Evolutionary conservation across 2,888 invertebrate species (phyloP).

Genomic region (Ormyrus thymus): DNA sequence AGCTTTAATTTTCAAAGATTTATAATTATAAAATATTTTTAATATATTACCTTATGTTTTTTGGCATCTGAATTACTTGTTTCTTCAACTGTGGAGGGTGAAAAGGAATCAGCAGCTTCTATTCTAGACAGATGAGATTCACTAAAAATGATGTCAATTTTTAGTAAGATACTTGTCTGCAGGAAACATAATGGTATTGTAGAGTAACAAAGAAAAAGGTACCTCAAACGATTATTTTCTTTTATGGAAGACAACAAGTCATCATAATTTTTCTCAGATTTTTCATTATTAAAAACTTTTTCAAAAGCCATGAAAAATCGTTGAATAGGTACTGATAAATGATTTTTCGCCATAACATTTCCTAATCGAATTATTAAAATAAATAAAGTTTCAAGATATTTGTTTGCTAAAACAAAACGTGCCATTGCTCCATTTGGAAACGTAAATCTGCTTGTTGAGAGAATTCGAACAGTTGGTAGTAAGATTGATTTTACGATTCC

Average conservation of each 20-base stretch:
- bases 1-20: too few species aligned
- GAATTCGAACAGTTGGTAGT: constrained; percentile 86
- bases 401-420: constrained; percentile 85
- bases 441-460: constrained; percentile 85
- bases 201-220: background rate
- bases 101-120: constrained; percentile 77
- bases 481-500: constrained; percentile 89
- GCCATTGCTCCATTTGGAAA: constrained; percentile 90
- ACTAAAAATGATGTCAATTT: constrained; percentile 23
- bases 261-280: constrained; percentile 54
- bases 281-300: constrained; percentile 78
- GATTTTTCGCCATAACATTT: constrained; percentile 85
- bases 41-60: constrained; percentile 65
- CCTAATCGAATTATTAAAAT: constrained; percentile 87
- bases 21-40: too few species aligned
- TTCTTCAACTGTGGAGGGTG: constrained; percentile 76
- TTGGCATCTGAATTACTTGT: constrained; percentile 65
- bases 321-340: constrained; percentile 82
- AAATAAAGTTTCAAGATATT: constrained; percentile 88
- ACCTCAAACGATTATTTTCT: constrained; percentile 56
- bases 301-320: constrained; percentile 89
- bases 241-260: constrained; percentile 47
- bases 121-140: constrained; percentile 25
- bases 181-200: background rate
- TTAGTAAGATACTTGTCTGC: background rate